phyloP scores from a whole-genome alignment of 2,113 vertebrate genomes.

The Bujurquina vittata region DNA sequence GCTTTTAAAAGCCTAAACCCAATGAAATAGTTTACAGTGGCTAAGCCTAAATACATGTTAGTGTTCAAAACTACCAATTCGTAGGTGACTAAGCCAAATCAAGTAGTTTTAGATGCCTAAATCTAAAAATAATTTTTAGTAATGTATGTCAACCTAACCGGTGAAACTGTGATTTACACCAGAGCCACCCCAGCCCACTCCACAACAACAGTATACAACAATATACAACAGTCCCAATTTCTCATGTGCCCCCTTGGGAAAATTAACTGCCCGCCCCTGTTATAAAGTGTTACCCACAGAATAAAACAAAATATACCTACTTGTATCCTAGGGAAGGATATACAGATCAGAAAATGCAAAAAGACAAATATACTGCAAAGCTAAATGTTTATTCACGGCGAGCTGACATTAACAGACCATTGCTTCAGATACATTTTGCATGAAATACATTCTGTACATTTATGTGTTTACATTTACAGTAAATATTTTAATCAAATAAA shows the following conservation, averaged over 20 bases:
- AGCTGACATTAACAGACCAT: neutral
- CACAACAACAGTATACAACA: neutral
- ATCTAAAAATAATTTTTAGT: neutral
- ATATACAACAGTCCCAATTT: neutral
- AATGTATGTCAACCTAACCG: neutral
- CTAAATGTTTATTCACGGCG: constrained; percentile 20
- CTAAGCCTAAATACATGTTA: neutral
- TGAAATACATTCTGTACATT: neutral
- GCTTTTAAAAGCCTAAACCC: neutral
- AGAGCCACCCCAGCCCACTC: neutral
- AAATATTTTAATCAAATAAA: constrained; percentile 3
- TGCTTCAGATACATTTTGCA: neutral
- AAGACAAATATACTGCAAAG: neutral
- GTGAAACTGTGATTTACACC: neutral
- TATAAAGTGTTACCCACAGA: neutral
- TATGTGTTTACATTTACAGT: neutral
- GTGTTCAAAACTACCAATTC: neutral
- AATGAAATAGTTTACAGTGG: neutral
- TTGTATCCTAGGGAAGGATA: neutral
- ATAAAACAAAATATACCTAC: neutral
- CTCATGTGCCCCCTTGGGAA: neutral
- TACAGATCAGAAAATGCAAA: neutral
- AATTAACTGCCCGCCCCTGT: neutral
- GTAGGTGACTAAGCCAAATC: neutral
- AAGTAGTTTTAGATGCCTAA: neutral